These are phyloP conservation scores for Hoplostethus mediterraneus DNA, from an alignment of 2,797 vertebrate genomes.

Conservation along the genomic window DNA sequence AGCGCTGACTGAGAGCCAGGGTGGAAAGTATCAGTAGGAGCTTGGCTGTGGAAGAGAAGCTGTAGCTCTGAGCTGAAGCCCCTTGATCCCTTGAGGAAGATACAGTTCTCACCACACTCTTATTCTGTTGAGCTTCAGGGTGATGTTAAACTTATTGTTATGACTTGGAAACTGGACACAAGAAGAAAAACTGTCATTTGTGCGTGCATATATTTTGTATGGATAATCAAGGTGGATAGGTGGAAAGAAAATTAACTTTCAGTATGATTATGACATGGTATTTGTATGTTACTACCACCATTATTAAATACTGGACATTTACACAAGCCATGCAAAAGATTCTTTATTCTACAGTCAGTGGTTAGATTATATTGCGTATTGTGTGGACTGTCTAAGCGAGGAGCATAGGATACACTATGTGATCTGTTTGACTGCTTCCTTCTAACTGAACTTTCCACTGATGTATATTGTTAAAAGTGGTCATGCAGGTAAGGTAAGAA, in stretches of 20 bases:
- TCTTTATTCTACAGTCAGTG: no score
- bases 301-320: no score
- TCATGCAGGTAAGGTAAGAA: no score
- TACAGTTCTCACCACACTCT: slow-evolving; percentile 69
- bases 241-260: slow-evolving; percentile 1
- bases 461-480: neutral
- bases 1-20: slow-evolving; percentile 36
- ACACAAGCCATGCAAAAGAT: no score
- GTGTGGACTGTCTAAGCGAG: neutral
- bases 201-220: slow-evolving; percentile 13
- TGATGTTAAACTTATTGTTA: slow-evolving; percentile 63
- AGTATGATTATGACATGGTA: no score
- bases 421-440: neutral
- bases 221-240: neutral
- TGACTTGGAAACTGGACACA: slow-evolving; percentile 44
- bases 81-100: slow-evolving; percentile 62
- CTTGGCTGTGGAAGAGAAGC: slow-evolving; percentile 58
- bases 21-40: slow-evolving; percentile 72
- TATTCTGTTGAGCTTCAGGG: slow-evolving; percentile 48
- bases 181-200: slow-evolving; percentile 16
- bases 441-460: neutral
- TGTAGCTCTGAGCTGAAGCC: slow-evolving; percentile 48
- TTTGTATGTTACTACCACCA: no score
- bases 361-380: neutral
- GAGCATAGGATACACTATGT: neutral